Base-by-base conservation (phyloP, 2,797 vertebrate species). In the Stomatorhinus walkeri region DNA sequence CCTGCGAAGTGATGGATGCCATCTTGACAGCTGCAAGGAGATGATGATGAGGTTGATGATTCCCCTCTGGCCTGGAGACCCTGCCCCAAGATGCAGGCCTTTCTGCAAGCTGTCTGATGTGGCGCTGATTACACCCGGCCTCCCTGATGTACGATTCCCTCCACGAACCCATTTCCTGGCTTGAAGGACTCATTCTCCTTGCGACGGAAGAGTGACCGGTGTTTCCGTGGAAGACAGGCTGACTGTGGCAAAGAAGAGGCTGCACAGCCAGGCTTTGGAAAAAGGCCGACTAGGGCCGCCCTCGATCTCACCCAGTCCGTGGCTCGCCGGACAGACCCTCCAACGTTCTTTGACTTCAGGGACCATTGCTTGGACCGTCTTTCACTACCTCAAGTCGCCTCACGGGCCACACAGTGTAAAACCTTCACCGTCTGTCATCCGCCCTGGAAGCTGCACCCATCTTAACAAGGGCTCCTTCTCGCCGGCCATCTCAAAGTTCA, bases 211-310 rank as follows among this genome's bases (percentile, higher is more conserved):
- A 49, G 87, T 87, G 90, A 83, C 89, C 68, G 87, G 88, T 87
- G 72, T 81, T 43, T 16, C 72, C 46, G 88, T 32, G 86, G 87
- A 85, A 90, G 89, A 81, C 72, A 79, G 72, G 3, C 90, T 89
- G 89, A 90, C 90, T 89, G 83, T 24, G 87, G 10, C 81, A 89
- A 89, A 32, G 76, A 43, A 81, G 54, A 51, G 36, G 72, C 83
- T 87, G 28, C 2, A 19, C 28, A 64, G 56, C 56, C 85, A 28
- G 76, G 72, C 49, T 56, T 46, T 5, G 48, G 19, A 48, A 51
- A 87, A 48, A 87, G 52, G n/a, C 48, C 1, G 1, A 22, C 61
- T 19, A 3, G 40, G 40, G 43, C 22, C 0, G n/a, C 46, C 46
- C 22, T 83, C 1, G 14, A 8, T 49, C 48, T 52, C 81, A 51